Evolutionary conservation across 2,797 vertebrate genomes (phyloP).

Genomic region (Liasis olivaceus): DNA sequence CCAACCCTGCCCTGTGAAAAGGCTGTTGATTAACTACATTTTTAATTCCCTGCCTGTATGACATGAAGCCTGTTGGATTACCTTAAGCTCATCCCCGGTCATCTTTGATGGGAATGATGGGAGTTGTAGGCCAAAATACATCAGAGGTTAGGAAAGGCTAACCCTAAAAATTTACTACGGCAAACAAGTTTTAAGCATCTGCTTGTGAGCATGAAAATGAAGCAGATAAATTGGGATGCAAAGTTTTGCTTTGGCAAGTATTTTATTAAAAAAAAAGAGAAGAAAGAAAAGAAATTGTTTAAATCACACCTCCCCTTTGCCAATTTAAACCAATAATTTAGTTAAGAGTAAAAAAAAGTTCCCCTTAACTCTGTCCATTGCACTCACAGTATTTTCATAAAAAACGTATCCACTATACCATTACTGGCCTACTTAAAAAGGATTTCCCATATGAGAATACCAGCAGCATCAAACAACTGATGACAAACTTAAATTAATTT

Average conservation of each 20-base stretch:
- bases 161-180: not conserved
- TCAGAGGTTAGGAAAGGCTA: not conserved
- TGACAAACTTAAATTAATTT: conserved; percentile 44
- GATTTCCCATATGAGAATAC: conserved; percentile 70
- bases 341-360: no score
- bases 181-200: not conserved
- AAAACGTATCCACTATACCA: conserved; percentile 30
- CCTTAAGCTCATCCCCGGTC: no score
- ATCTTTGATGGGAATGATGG: no score
- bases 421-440: conserved; percentile 49
- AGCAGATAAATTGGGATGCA: not conserved
- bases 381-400: not conserved
- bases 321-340: not conserved
- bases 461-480: conserved; percentile 69
- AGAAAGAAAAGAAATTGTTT: not conserved
- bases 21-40: no score
- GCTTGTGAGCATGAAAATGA: not conserved
- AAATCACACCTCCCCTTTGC: not conserved
- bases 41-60: no score
- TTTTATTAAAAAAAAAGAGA: not conserved
- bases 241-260: not conserved
- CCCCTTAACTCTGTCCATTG: not conserved
- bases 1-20: no score
- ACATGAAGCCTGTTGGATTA: no score
- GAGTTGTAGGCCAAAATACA: not conserved